These are phyloP conservation scores for Eumerus sabulonum DNA, from an alignment of 2,888 invertebrate species.

Conservation along the genomic window DNA sequence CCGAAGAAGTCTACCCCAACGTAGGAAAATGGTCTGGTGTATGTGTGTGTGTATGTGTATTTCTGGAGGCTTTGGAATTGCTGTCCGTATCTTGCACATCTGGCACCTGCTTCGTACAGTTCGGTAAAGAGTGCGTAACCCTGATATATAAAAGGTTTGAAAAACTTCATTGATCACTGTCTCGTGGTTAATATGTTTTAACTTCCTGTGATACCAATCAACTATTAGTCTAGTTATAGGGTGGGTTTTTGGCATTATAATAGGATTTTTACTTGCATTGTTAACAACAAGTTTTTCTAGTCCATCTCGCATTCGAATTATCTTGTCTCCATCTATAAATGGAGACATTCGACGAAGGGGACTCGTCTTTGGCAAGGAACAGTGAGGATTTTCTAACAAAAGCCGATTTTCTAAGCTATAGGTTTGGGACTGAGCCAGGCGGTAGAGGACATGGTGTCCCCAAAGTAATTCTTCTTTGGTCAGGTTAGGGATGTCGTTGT, in stretches of 20 bases:
- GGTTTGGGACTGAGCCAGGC: constrained; percentile 33
- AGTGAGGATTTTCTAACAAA: constrained; percentile 20
- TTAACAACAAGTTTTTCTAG: constrained; percentile 43
- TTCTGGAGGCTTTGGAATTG: constrained; percentile 50
- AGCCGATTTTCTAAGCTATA: constrained; percentile 22
- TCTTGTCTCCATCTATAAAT: constrained; percentile 42
- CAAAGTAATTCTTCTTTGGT: constrained; percentile 22
- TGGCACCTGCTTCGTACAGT: constrained; percentile 51
- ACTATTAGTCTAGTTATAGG: constrained; percentile 38
- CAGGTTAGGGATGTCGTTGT: neutral
- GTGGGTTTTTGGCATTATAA: constrained; percentile 47
- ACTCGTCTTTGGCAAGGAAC: constrained; percentile 18
- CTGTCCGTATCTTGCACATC: constrained; percentile 32
- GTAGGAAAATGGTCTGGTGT: constrained; percentile 42
- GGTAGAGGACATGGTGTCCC: constrained; percentile 26
- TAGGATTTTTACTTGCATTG: constrained; percentile 49
- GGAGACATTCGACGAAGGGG: constrained; percentile 45
- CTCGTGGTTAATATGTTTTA: constrained; percentile 50
- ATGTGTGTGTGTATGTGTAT: constrained; percentile 59
- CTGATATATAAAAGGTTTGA: constrained; percentile 33
- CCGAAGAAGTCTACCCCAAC: constrained; percentile 61
- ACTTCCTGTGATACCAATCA: constrained; percentile 53
- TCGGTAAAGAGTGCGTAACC: constrained; percentile 45
- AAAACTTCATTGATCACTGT: constrained; percentile 57
- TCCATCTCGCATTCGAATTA: constrained; percentile 55